These are phyloP conservation scores for Heterodera filipjevi DNA, from an alignment of 2,888 invertebrate genomes.

Conservation along the genomic window DNA sequence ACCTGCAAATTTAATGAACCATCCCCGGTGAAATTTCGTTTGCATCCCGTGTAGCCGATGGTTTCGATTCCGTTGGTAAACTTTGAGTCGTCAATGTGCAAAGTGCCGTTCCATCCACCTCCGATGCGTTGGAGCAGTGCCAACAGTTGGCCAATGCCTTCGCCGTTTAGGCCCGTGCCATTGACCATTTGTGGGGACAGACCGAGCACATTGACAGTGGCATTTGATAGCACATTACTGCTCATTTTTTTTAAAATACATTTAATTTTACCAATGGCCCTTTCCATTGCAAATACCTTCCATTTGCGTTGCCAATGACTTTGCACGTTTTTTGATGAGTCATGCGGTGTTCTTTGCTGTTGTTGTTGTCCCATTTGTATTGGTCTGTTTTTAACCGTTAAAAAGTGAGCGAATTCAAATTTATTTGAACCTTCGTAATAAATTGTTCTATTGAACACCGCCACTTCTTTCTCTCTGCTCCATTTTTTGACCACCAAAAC, in stretches of 20 bases:
- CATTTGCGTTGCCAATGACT: not conserved
- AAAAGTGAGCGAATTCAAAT: not conserved
- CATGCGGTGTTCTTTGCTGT: not conserved
- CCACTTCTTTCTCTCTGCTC: not conserved
- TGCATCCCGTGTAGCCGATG: slow-evolving; percentile 11
- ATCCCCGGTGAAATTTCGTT: not conserved
- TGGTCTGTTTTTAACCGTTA: too few species aligned
- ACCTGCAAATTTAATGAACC: not conserved
- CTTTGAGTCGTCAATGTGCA: not conserved
- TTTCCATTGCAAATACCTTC: not conserved
- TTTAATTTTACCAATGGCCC: not conserved
- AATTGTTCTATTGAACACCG: not conserved
- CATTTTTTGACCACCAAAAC: slow-evolving; percentile 14
- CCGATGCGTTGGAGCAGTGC: not conserved
- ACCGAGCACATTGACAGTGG: not conserved
- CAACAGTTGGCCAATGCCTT: slow-evolving; percentile 5
- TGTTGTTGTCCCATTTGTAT: not conserved
- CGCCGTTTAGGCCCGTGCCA: not conserved
- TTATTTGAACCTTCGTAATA: not conserved
- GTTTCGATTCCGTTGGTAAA: not conserved
- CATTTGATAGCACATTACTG: not conserved
- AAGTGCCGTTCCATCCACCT: slow-evolving; percentile 2
- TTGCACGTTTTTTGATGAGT: not conserved
- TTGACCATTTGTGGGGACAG: not conserved
- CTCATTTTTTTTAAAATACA: not conserved